Evolutionary conservation across 1,140 invertebrate genomes (phyloP).

Genomic region (Diprion similis): DNA sequence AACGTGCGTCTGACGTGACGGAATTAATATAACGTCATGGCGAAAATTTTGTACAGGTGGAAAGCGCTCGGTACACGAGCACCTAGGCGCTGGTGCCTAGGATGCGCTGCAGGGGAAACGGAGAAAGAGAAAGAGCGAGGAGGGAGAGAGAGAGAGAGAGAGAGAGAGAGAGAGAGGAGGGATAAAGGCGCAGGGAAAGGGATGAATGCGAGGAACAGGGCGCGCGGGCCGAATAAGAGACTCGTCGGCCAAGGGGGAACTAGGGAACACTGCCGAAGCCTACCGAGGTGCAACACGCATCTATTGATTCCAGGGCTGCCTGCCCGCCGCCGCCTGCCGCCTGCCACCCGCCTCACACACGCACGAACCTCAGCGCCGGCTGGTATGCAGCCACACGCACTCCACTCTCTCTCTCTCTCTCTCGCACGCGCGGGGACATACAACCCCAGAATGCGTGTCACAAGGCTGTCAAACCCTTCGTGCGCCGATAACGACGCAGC

Average conservation of each 20-base stretch:
- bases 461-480: conserved; percentile 4
- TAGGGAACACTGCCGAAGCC: not conserved
- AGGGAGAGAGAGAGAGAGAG: not conserved
- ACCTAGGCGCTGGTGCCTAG: conserved; percentile 26
- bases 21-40: conserved; percentile 17
- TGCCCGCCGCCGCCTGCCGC: conserved; percentile 30
- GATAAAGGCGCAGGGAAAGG: conserved; percentile 29
- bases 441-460: conserved; percentile 16
- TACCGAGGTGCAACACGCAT: conserved; percentile 53
- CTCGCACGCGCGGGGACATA: conserved; percentile 29
- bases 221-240: conserved; percentile 31
- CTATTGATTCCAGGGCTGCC: conserved; percentile 52
- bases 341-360: not conserved
- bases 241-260: too few species aligned
- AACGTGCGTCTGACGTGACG: conserved; percentile 28
- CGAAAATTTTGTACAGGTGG: conserved; percentile 16
- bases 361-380: not conserved
- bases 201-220: conserved; percentile 35
- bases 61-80: conserved; percentile 14
- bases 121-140: conserved; percentile 21
- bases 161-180: conserved; percentile 26
- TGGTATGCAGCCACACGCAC: conserved; percentile 32
- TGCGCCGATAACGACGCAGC: not conserved
- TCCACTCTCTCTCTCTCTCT: conserved; percentile 19
- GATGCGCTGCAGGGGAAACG: conserved; percentile 20